phyloP scores from a whole-genome alignment of 2,113 vertebrate genomes.

The Alethe castanea region DNA sequence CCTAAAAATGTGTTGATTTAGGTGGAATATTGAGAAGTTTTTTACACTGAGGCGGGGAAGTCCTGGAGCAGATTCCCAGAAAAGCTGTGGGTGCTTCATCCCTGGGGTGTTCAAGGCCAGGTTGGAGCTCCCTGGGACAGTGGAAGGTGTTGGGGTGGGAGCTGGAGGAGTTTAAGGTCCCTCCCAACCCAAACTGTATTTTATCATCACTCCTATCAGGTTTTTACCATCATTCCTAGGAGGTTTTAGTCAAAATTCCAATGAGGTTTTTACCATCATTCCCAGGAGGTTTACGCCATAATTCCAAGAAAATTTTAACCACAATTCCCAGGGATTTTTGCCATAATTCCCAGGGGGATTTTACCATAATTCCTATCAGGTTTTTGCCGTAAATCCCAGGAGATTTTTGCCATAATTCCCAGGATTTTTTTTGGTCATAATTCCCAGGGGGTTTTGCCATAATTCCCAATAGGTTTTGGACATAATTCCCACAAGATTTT shows the following conservation, averaged over 20 bases:
- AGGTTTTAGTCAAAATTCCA: neutral
- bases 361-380: too few species aligned
- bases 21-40: neutral
- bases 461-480: too few species aligned
- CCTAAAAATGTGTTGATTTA: rapidly evolving
- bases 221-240: neutral
- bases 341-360: neutral
- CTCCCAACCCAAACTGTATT: too few species aligned
- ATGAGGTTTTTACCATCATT: neutral
- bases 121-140: rapidly evolving
- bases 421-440: too few species aligned
- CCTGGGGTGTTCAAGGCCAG: neutral
- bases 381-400: neutral
- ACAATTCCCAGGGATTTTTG: neutral
- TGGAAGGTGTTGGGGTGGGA: neutral
- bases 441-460: too few species aligned
- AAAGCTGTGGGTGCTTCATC: neutral
- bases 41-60: neutral
- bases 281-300: rapidly evolving
- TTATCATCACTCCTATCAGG: too few species aligned
- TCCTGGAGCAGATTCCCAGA: neutral
- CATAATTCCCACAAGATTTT: neutral
- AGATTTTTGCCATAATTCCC: too few species aligned
- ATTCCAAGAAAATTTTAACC: neutral
- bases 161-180: rapidly evolving